phyloP scores from a whole-genome alignment of 2,888 invertebrate species.

The Lasioglossum malachurum region DNA sequence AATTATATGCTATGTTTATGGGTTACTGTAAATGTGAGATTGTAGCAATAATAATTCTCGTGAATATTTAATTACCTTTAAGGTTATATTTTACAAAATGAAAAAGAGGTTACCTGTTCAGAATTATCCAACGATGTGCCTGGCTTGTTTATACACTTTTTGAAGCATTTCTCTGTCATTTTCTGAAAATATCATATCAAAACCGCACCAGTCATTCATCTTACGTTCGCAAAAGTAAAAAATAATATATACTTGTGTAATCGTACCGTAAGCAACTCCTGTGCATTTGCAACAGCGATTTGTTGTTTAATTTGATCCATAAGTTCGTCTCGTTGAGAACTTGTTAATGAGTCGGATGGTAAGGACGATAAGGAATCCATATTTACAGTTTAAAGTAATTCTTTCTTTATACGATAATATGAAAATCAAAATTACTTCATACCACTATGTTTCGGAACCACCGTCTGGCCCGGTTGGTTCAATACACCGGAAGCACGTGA shows the following conservation, averaged over 20 bases:
- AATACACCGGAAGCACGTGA: constrained; percentile 66
- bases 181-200: constrained; percentile 87
- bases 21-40: background rate
- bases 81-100: constrained; percentile 53
- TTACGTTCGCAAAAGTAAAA: constrained; percentile 32
- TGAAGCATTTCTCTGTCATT: constrained; percentile 99
- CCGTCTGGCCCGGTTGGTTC: constrained; percentile 37
- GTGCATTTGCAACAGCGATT: constrained; percentile 96
- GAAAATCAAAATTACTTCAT: constrained; percentile 36
- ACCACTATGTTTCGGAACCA: constrained; percentile 13
- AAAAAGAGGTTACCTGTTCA: constrained; percentile 88
- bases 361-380: constrained; percentile 88
- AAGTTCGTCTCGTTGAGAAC: constrained; percentile 92
- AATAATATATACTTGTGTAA: constrained; percentile 64
- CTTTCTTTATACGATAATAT: background rate
- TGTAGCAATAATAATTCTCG: background rate
- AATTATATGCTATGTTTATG: background rate
- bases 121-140: constrained; percentile 95
- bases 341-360: constrained; percentile 87
- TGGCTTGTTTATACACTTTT: constrained; percentile 96
- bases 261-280: constrained; percentile 94
- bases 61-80: constrained; percentile 3
- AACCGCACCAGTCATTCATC: constrained; percentile 55
- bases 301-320: constrained; percentile 98
- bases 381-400: constrained; percentile 39